Evolutionary conservation across 1,140 invertebrate species (phyloP).

Genomic region (Oreohelix idahoensis): DNA sequence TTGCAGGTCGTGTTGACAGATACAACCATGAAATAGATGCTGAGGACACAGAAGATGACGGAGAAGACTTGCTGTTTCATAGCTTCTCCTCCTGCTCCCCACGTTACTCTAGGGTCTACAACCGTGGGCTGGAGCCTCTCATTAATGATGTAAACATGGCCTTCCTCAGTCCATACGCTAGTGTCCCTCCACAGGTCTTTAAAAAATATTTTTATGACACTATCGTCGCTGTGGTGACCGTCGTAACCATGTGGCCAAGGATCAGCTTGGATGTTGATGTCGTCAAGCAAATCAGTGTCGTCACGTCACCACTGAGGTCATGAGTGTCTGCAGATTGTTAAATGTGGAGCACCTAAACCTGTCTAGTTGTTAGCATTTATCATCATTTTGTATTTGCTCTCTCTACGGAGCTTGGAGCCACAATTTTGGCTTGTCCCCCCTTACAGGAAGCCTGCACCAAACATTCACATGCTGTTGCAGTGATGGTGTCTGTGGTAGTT

Average conservation of each 20-base stretch:
- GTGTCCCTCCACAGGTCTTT: conserved; percentile 38
- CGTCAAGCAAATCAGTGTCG: background rate
- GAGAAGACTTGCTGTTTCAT: conserved; percentile 76
- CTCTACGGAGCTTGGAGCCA: no score
- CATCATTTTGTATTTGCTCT: no score
- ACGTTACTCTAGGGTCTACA: conserved; percentile 81
- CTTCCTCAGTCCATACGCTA: conserved; percentile 38
- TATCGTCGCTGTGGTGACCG: background rate
- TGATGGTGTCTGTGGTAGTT: no score
- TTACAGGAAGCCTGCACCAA: no score
- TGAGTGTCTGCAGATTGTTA: no score
- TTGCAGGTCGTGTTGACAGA: conserved; percentile 87
- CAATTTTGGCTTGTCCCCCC: no score
- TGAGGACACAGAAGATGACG: conserved; percentile 71
- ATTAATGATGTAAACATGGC: conserved; percentile 43
- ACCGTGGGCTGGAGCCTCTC: conserved; percentile 44
- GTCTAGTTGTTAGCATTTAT: no score
- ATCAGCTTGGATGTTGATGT: conserved; percentile 1
- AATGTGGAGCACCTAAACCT: no score
- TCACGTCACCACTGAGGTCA: background rate
- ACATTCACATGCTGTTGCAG: no score
- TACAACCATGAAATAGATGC: conserved; percentile 88
- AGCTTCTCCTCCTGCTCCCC: conserved; percentile 96
- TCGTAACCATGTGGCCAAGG: background rate
- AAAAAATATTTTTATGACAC: background rate